These are phyloP conservation scores for Xestia rhomboidea DNA, from an alignment of 2,888 invertebrate species.

Conservation along the genomic window DNA sequence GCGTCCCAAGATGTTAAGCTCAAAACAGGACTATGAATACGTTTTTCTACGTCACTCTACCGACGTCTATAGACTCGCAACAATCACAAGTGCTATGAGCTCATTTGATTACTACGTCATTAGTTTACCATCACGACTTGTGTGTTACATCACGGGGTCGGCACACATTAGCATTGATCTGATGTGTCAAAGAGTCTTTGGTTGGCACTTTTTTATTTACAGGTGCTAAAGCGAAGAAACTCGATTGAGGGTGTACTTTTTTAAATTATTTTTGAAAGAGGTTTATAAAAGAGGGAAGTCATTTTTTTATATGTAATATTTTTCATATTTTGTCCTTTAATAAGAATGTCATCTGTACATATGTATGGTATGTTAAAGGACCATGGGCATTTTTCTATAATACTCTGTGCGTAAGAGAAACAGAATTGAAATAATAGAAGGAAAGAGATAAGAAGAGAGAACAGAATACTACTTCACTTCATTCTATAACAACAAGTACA, in stretches of 20 bases:
- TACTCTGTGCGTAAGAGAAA: not conserved
- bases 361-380: not conserved
- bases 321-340: not conserved
- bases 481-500: not conserved
- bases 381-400: not conserved
- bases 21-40: constrained; percentile 53
- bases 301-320: not conserved
- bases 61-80: constrained; percentile 63
- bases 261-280: not conserved
- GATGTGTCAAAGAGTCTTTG: constrained; percentile 9
- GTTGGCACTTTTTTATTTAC: not conserved
- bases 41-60: constrained; percentile 32
- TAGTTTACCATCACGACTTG: constrained; percentile 57
- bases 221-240: not conserved
- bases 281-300: not conserved
- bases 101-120: constrained; percentile 67
- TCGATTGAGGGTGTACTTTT: not conserved
- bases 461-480: not conserved
- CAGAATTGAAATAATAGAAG: too few species aligned
- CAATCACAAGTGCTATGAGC: constrained; percentile 63
- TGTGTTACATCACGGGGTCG: constrained; percentile 6
- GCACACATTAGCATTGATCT: constrained; percentile 20
- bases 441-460: too few species aligned
- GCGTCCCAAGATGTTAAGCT: not conserved
- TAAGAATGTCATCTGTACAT: not conserved